A percentile compares a stretch with the other conserved stretches of the same genome.
Conservation (phyloP, 1,140 invertebrate species). For the Scylla paramamosain region DNA sequence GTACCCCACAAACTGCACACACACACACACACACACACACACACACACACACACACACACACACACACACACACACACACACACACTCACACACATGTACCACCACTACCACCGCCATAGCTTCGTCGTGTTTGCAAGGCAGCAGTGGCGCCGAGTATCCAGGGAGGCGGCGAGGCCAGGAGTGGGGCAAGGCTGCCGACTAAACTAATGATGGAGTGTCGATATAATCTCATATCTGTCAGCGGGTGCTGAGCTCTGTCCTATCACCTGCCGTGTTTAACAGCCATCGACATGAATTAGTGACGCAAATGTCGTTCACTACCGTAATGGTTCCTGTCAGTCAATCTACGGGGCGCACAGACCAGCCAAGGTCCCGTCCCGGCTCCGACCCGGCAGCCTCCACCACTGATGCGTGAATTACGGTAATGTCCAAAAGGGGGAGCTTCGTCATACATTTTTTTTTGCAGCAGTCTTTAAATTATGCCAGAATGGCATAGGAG, state of each 20-base stretch:
- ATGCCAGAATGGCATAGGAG: neutral
- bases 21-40: too few relatives aligned
- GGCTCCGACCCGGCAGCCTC: neutral
- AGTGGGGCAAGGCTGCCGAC: neutral
- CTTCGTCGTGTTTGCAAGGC: too few relatives aligned
- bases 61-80: too few relatives aligned
- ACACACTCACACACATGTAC: too few relatives aligned
- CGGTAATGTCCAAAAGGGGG: neutral
- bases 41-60: too few relatives aligned
- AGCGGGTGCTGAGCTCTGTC: neutral
- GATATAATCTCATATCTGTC: neutral
- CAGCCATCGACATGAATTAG: constrained; percentile 12
- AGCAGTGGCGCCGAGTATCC: too few relatives aligned
- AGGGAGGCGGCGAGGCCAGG: neutral
- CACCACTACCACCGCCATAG: too few relatives aligned
- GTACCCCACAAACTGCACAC: too few relatives aligned
- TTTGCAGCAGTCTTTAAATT: neutral
- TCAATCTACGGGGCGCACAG: neutral
- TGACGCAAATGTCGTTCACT: neutral
- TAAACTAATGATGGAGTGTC: constrained; percentile 13
- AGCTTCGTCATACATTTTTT: neutral
- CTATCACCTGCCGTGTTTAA: neutral
- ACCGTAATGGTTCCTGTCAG: constrained; percentile 10
- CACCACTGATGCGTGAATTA: neutral
- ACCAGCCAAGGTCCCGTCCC: neutral